Evolutionary conservation across 2,113 vertebrate species (phyloP), one percentile per base, ranked within the genome.

Genomic region (Psittacula cyanocephala): DNA sequence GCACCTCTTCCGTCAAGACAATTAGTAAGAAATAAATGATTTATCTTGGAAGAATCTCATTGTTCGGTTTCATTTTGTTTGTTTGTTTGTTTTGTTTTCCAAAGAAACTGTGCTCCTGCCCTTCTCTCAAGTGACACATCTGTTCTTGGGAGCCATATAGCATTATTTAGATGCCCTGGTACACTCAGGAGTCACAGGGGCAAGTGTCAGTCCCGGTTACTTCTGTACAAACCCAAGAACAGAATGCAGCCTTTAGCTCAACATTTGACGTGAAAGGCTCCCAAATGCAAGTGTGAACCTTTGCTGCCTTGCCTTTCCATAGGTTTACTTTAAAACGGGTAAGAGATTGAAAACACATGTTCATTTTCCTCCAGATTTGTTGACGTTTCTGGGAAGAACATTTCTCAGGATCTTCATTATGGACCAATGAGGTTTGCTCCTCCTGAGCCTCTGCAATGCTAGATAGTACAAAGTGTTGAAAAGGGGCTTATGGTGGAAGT

Each of bases 1-100:
- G 93, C 84, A 93, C 96, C 79, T 88, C 91, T 88, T 96, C 85
- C 77, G 5, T 94, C 93, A 94, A 97, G 93, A 93, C 80, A 97
- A 70, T 88, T 91, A 95, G 94, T 94, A 93, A 95, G 89, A 94
- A 93, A 96, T 97, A 95, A 96, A 97, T 96, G 90, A 92, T 94
- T 95, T 89, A 84, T 93, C 93, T 91, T 95, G 80, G 96, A 97
- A 97, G 94, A 97, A 97, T 96, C 95, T 96, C 95, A 96, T 96
- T 95, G 95, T 97, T 97, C 95, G 25, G 96, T 96, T 96, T 96
- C 95, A 91, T 97, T 97, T 96, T 93, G 72, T 96, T 96, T 96
- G 94, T 78, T 94, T 92, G 89, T 1, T 96, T 96, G 94, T 29
- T 95, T 96, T 95, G 89, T 81, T 97, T 95, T 85, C 59, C 60